Evolutionary conservation across 2,797 vertebrate genomes (phyloP).

Genomic region (Valencia hispanica): DNA sequence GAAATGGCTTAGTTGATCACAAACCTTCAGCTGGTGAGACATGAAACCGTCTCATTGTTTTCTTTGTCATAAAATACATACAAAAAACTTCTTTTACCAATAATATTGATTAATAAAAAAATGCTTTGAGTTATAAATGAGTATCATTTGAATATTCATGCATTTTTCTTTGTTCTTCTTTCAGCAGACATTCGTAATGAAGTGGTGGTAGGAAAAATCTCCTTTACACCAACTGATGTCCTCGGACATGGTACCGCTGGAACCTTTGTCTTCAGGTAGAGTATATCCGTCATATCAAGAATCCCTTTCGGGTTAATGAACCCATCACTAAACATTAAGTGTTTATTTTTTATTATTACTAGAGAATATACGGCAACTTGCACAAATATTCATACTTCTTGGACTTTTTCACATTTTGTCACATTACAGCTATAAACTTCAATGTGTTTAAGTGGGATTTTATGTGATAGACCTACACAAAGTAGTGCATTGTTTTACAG

Average conservation of each 20-base stretch:
- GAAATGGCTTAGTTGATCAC: conserved; percentile 14
- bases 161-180: neutral
- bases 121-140: neutral
- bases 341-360: neutral
- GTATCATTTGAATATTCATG: neutral
- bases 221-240: conserved; percentile 87
- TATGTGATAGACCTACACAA: neutral
- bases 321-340: neutral
- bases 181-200: conserved; percentile 73
- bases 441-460: neutral
- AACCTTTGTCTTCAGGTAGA: conserved; percentile 90
- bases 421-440: neutral
- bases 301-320: neutral
- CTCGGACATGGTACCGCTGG: conserved; percentile 92
- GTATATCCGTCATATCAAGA: neutral
- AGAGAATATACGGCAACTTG: neutral
- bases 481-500: neutral
- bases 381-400: neutral
- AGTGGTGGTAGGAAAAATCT: conserved; percentile 92
- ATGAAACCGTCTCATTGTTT: neutral
- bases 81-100: neutral
- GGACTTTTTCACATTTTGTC: neutral
- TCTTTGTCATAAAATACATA: neutral
- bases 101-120: neutral
- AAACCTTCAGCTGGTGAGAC: conserved; percentile 50